Conservation (phyloP, 2,888 invertebrate genomes). For the Hedya salicella region DNA sequence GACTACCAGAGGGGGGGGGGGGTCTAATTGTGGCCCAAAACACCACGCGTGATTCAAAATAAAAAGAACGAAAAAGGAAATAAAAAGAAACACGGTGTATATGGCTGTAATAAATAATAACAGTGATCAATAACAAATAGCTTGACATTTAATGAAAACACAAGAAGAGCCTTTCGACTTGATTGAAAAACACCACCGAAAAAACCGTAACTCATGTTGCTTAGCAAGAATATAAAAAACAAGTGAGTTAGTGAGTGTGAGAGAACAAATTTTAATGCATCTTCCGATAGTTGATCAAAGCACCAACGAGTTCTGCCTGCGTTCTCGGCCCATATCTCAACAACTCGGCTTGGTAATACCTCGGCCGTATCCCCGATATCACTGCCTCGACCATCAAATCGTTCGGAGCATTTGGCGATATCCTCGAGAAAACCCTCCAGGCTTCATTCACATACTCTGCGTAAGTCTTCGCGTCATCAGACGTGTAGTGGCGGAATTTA, state of each 20-base stretch:
- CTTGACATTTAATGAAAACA: conserved; percentile 1
- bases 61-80: too few species aligned
- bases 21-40: too few species aligned
- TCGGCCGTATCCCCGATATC: conserved; percentile 18
- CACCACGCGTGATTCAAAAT: too few species aligned
- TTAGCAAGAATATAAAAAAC: too few species aligned
- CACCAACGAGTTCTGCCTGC: conserved; percentile 18
- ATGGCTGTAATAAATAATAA: neutral
- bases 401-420: conserved; percentile 17
- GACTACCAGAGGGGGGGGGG: too few species aligned
- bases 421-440: conserved; percentile 18
- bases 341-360: conserved; percentile 20
- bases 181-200: neutral
- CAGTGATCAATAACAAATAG: neutral
- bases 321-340: conserved; percentile 15
- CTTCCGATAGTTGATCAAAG: conserved; percentile 4
- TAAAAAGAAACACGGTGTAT: too few species aligned
- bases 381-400: conserved; percentile 21
- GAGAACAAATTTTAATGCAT: too few species aligned
- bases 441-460: conserved; percentile 16
- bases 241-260: too few species aligned
- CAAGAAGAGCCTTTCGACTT: neutral
- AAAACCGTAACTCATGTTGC: too few species aligned
- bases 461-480: conserved; percentile 16
- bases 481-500: conserved; percentile 14